phyloP scores from a whole-genome alignment of 2,888 invertebrate genomes.

The Ornithoptera alexandrae region DNA sequence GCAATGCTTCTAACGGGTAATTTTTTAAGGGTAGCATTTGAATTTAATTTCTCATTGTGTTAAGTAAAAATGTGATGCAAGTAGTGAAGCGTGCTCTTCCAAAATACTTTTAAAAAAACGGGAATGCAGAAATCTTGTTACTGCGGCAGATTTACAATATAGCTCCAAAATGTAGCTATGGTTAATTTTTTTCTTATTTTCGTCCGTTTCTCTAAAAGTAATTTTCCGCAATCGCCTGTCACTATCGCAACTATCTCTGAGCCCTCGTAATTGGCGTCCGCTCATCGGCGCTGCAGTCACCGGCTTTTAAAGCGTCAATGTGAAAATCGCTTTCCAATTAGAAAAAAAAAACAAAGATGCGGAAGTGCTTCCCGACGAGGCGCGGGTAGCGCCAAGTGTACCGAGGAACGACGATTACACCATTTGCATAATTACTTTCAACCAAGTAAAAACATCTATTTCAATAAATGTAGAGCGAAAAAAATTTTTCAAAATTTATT shows the following conservation, averaged over 20 bases:
- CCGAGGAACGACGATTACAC: slow-evolving; percentile 4
- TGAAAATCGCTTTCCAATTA: slow-evolving; percentile 41
- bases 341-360: slow-evolving; percentile 29
- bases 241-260: slow-evolving; percentile 1
- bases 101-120: no score
- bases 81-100: no score
- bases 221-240: slow-evolving; percentile 33
- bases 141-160: no score
- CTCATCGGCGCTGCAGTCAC: slow-evolving; percentile 31
- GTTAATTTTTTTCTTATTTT: background rate
- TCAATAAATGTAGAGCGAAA: background rate
- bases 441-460: slow-evolving; percentile 1
- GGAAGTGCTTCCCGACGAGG: background rate
- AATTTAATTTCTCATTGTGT: no score
- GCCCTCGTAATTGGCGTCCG: slow-evolving; percentile 33
- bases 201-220: slow-evolving; percentile 30
- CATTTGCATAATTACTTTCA: slow-evolving; percentile 1
- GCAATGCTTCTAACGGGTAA: no score
- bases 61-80: no score
- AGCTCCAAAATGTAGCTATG: no score
- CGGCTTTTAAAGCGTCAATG: slow-evolving; percentile 32
- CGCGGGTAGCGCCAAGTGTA: background rate
- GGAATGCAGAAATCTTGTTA: no score
- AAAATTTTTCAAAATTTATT: background rate
- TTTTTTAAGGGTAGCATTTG: no score